Evolutionary conservation across 2,113 vertebrate species (phyloP).

Genomic region (Sorex fumeus): DNA sequence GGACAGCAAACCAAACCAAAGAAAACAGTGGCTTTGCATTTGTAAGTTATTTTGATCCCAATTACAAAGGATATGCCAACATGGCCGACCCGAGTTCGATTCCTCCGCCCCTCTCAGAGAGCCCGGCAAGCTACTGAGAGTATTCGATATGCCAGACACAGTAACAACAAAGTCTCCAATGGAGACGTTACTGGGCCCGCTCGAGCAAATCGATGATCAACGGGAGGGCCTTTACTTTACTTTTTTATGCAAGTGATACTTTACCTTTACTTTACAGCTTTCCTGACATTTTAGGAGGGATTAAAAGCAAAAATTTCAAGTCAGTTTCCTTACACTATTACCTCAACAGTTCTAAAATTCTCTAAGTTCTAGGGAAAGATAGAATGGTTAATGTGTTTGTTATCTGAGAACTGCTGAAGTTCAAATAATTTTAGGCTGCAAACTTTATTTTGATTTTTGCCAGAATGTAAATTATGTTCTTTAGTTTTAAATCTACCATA

Average conservation of each 20-base stretch:
- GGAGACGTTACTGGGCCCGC: too few relatives aligned
- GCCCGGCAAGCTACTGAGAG: too few relatives aligned
- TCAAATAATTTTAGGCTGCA: conserved; percentile 67
- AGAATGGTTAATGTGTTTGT: conserved; percentile 50
- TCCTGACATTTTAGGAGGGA: conserved; percentile 19
- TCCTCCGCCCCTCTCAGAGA: too few relatives aligned
- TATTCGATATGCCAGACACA: too few relatives aligned
- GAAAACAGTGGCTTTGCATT: background rate
- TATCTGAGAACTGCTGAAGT: conserved; percentile 45
- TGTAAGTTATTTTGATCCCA: background rate
- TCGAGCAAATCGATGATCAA: too few relatives aligned
- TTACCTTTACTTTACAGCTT: background rate
- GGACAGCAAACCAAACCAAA: background rate
- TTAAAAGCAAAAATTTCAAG: conserved; percentile 63
- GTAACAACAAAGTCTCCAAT: too few relatives aligned
- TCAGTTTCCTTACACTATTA: conserved; percentile 30
- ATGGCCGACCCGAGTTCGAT: too few relatives aligned
- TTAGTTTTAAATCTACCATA: background rate
- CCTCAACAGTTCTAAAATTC: conserved; percentile 62
- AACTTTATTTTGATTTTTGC: conserved; percentile 40
- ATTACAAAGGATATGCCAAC: background rate
- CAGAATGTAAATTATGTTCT: background rate
- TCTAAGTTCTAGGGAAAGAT: conserved; percentile 54
- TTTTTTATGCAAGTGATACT: background rate
- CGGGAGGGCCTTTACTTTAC: too few relatives aligned